These are phyloP conservation scores for Enteromius trimaculatus DNA, from an alignment of 2,797 vertebrate genomes.

Conservation along the genomic window DNA sequence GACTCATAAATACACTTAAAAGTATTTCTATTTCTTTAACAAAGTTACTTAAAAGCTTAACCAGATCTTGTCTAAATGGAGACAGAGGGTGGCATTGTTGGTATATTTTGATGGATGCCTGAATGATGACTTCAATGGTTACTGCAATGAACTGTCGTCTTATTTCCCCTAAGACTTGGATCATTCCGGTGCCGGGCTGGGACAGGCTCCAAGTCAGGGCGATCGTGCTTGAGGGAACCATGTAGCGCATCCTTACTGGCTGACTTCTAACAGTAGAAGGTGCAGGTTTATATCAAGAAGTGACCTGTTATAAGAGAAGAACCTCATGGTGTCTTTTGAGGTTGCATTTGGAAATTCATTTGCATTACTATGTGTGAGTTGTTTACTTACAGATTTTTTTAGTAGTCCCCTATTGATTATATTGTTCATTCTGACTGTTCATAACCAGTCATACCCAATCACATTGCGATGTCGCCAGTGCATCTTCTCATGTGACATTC, in stretches of 20 bases:
- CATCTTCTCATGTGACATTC: too few species aligned
- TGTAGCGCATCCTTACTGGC: conserved; percentile 33
- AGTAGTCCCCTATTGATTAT: too few species aligned
- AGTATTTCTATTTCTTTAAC: conserved; percentile 12
- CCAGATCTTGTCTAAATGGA: conserved; percentile 69
- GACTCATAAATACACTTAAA: not conserved
- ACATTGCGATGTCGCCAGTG: too few species aligned
- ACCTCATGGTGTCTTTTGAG: not conserved
- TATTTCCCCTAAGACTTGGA: conserved; percentile 72
- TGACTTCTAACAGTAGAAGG: not conserved
- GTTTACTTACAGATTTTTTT: too few species aligned
- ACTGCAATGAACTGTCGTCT: conserved; percentile 74
- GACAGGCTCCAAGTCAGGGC: conserved; percentile 71
- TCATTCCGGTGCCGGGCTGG: conserved; percentile 72
- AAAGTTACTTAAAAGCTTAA: conserved; percentile 65
- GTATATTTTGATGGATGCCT: conserved; percentile 71
- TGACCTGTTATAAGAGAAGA: too few species aligned
- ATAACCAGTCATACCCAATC: too few species aligned
- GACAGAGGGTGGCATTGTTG: conserved; percentile 73
- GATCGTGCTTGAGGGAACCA: conserved; percentile 45
- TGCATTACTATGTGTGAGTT: not conserved
- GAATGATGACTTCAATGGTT: conserved; percentile 76
- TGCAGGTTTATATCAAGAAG: not conserved
- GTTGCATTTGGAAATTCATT: not conserved
- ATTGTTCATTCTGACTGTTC: too few species aligned